phyloP scores from a whole-genome alignment of 2,888 invertebrate species.

The Dicyrtoma fusca region DNA sequence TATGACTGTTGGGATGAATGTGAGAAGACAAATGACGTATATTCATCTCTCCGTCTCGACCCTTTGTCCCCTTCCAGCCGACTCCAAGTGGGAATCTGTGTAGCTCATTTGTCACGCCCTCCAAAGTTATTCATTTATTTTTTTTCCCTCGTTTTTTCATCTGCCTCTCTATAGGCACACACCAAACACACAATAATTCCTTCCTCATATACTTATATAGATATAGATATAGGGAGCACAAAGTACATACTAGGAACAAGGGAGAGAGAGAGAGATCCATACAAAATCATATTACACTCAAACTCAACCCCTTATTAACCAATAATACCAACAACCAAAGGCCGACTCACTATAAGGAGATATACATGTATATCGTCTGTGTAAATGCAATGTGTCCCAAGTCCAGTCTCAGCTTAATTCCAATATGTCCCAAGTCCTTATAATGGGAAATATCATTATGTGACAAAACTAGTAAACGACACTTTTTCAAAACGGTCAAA shows the following conservation, averaged over 20 bases:
- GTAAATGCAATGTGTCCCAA: too few species aligned
- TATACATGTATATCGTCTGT: too few species aligned
- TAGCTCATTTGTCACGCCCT: constrained; percentile 36
- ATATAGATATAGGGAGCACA: too few species aligned
- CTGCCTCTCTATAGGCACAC: too few species aligned
- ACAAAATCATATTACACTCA: not conserved
- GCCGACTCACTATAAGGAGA: too few species aligned
- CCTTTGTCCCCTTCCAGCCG: constrained; percentile 34
- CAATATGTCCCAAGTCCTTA: too few species aligned
- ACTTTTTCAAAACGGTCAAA: too few species aligned
- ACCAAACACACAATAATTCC: too few species aligned
- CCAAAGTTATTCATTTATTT: constrained; percentile 37
- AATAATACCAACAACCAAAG: too few species aligned
- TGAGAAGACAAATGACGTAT: constrained; percentile 35
- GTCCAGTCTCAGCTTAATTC: too few species aligned
- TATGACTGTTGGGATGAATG: constrained; percentile 4
- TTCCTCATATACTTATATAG: not conserved
- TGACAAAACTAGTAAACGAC: too few species aligned
- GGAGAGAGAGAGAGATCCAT: constrained; percentile 1
- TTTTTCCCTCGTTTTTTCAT: constrained; percentile 1
- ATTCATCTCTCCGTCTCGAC: constrained; percentile 29
- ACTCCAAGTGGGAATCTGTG: constrained; percentile 37
- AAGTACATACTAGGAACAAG: not conserved
- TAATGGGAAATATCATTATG: too few species aligned
- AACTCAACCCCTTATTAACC: constrained; percentile 1